phyloP scores from a whole-genome alignment of 2,797 vertebrate genomes.

The Garrulus glandarius region DNA sequence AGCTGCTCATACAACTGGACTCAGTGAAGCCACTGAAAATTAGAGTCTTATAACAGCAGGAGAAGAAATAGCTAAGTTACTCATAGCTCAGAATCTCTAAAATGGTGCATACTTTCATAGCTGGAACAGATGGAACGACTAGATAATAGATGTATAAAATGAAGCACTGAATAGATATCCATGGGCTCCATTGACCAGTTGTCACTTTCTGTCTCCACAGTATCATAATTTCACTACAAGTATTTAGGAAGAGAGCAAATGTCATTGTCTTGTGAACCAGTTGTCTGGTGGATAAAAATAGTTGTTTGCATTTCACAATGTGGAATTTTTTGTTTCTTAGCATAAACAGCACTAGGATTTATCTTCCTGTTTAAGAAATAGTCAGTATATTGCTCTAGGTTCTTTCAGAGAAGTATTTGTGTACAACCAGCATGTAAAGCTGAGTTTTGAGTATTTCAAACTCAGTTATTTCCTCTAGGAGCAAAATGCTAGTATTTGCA shows the following conservation, averaged over 20 bases:
- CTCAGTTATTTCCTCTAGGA: background rate
- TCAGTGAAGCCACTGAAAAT: background rate
- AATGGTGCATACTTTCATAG: background rate
- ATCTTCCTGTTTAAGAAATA: background rate
- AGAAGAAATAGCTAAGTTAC: background rate
- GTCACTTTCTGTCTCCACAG: background rate
- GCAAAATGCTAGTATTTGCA: background rate
- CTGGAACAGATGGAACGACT: background rate
- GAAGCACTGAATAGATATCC: background rate
- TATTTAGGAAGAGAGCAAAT: background rate
- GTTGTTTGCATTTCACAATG: background rate
- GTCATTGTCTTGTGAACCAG: background rate
- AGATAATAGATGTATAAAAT: background rate
- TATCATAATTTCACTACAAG: background rate
- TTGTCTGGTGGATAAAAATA: background rate
- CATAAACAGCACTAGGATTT: background rate
- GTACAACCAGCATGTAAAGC: background rate
- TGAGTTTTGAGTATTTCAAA: background rate
- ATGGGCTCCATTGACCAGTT: background rate
- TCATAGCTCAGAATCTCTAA: background rate
- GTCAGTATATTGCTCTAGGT: background rate
- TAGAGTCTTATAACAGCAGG: background rate
- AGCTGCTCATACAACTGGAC: background rate
- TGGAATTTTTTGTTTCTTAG: background rate
- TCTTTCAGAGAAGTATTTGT: background rate